Base-by-base conservation (phyloP, 2,797 vertebrate genomes). In the Catharus ustulatus region DNA sequence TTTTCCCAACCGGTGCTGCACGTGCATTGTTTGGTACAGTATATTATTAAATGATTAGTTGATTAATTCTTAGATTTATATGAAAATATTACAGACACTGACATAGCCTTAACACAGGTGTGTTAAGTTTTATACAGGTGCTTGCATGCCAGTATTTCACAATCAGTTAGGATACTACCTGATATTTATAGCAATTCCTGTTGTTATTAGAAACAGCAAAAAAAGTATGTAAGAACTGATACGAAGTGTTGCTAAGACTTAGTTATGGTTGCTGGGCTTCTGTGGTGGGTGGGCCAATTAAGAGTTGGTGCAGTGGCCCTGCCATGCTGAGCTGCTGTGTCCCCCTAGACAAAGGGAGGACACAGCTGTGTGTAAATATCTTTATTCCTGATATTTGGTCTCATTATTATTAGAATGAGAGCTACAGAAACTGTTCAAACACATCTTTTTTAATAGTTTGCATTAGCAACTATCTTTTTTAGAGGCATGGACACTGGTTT, bases 321-420 rank as follows among this genome's bases (percentile, higher is more conserved):
- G 64, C 51, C 0, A 0, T 6, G 6, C 38, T 3, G 5, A 29
- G 45, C 32, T 76, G 14, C 38, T n/a, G 12, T 21, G 1, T 43
- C n/a, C 21, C 27, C 17, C 13, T 51, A 5, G 15, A 15, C 0
- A 0, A 49, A 15, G 4, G 26, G 19, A 12, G 14, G 24, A 27
- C 24, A 16, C 15, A 26, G 14, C 48, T 49, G 48, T 49, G 24
- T 26, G 49, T 26, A 10, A 26, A 27, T 49, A 26, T 49, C 48
- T 49, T 27, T 26, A 27, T 49, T 49, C 24, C 14, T 49, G 48
- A 5, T 49, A 27, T 24, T 49, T 49, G 9, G 9, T 49, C 24
- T 49, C 48, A 49, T 49, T 49, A 49, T 27, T 49, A 26, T 27
- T 49, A 49, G 24, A 49, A 5, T 49, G 48, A 26, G 24, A 49